These are phyloP conservation scores for Thalassarche chlororhynchos DNA, from an alignment of 2,113 vertebrate genomes.

Conservation along the genomic window DNA sequence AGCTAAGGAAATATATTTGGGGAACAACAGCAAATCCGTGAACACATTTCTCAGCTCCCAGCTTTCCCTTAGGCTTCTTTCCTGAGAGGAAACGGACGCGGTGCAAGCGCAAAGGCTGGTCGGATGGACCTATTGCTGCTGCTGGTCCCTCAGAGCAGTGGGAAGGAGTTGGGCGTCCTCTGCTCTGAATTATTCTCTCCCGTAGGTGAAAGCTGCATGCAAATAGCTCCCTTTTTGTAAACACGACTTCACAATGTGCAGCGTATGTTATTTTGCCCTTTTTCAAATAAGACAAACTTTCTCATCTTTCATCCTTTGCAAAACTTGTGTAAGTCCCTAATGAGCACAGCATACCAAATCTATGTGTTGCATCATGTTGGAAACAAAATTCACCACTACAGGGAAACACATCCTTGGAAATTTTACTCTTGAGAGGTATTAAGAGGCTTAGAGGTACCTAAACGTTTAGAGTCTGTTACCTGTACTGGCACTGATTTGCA, in stretches of 20 bases:
- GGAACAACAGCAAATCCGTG: background rate
- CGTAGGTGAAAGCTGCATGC: rapidly evolving
- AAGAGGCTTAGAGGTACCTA: background rate
- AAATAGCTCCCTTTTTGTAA: background rate
- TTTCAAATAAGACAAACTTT: background rate
- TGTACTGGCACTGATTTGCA: background rate
- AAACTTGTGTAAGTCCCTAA: background rate
- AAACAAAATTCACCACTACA: background rate
- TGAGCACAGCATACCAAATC: background rate
- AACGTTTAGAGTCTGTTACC: background rate
- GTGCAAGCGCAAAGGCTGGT: rapidly evolving
- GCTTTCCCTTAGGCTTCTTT: background rate
- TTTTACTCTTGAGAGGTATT: background rate
- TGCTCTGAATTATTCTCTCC: background rate
- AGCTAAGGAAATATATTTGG: background rate
- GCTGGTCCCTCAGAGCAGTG: background rate
- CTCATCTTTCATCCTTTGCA: background rate
- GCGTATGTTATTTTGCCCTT: background rate
- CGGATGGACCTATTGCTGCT: background rate
- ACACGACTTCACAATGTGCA: background rate
- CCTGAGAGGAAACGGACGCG: background rate
- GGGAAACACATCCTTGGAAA: background rate
- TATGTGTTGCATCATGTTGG: background rate
- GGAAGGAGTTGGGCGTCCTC: background rate
- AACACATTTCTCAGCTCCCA: background rate